Evolutionary conservation across 2,888 invertebrate genomes (phyloP).

Genomic region (Dynastes hyllus): DNA sequence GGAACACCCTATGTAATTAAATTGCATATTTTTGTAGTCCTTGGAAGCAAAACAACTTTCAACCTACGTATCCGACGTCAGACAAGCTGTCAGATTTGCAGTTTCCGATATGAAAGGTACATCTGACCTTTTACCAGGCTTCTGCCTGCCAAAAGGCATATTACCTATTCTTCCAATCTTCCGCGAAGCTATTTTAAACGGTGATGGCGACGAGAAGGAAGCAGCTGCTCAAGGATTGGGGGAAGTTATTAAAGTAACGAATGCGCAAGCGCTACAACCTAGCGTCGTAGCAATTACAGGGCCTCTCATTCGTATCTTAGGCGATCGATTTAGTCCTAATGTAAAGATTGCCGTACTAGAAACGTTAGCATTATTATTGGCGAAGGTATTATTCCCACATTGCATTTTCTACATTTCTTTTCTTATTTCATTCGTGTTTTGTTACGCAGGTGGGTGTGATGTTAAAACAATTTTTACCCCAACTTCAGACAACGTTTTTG

Average conservation of each 20-base stretch:
- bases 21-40: conserved; percentile 71
- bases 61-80: conserved; percentile 89
- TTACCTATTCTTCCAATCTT: conserved; percentile 95
- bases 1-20: too few relatives aligned
- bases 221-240: conserved; percentile 92
- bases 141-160: conserved; percentile 93
- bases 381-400: conserved; percentile 78
- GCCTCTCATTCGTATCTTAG: conserved; percentile 96
- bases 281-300: conserved; percentile 98
- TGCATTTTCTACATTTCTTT: background rate
- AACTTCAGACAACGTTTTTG: conserved; percentile 97
- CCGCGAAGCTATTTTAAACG: conserved; percentile 96
- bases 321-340: conserved; percentile 94
- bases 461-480: conserved; percentile 98
- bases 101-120: conserved; percentile 86
- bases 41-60: conserved; percentile 89
- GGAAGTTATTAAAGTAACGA: conserved; percentile 87
- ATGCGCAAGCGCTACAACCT: conserved; percentile 90
- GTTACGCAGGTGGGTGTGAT: conserved; percentile 87
- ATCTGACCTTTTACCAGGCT: conserved; percentile 88
- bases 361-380: conserved; percentile 91
- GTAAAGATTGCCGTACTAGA: conserved; percentile 98
- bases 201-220: conserved; percentile 96
- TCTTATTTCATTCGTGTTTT: background rate
- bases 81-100: conserved; percentile 94